These are phyloP conservation scores for Eurypyga helias DNA, from an alignment of 2,113 vertebrate genomes.

Conservation along the genomic window DNA sequence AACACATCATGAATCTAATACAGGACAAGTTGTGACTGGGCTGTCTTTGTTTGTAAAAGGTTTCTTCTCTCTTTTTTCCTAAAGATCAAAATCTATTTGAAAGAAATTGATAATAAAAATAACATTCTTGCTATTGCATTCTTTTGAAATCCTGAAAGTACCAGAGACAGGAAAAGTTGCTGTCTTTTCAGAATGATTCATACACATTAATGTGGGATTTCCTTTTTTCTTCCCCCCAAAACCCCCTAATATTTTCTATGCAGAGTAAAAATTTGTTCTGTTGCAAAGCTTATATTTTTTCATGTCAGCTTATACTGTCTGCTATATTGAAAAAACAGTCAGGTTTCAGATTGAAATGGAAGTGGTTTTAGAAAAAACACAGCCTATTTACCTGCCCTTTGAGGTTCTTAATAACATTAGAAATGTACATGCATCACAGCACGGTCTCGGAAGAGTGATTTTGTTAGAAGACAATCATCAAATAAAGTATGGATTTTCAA, in stretches of 20 bases:
- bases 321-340: slow-evolving; percentile 41
- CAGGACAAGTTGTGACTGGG: background rate
- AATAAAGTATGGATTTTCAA: slow-evolving; percentile 70
- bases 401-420: slow-evolving; percentile 68
- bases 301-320: slow-evolving; percentile 4
- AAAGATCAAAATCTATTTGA: slow-evolving; percentile 1
- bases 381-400: slow-evolving; percentile 70
- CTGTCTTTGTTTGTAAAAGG: background rate
- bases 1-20: background rate
- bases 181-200: slow-evolving; percentile 16
- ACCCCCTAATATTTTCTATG: background rate
- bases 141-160: slow-evolving; percentile 37
- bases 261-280: slow-evolving; percentile 22
- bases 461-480: slow-evolving; percentile 68
- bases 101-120: slow-evolving; percentile 36
- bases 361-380: slow-evolving; percentile 61
- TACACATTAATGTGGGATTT: background rate
- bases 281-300: slow-evolving; percentile 58
- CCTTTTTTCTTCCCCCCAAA: background rate
- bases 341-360: slow-evolving; percentile 64
- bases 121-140: slow-evolving; percentile 6
- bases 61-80: background rate
- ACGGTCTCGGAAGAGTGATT: slow-evolving; percentile 61
- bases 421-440: slow-evolving; percentile 58
- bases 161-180: slow-evolving; percentile 8